Percentiles rank a stretch among this genome's conserved stretches.
phyloP scores from a whole-genome alignment of 2,888 invertebrate genomes.

The Minunthozetes semirufus region DNA sequence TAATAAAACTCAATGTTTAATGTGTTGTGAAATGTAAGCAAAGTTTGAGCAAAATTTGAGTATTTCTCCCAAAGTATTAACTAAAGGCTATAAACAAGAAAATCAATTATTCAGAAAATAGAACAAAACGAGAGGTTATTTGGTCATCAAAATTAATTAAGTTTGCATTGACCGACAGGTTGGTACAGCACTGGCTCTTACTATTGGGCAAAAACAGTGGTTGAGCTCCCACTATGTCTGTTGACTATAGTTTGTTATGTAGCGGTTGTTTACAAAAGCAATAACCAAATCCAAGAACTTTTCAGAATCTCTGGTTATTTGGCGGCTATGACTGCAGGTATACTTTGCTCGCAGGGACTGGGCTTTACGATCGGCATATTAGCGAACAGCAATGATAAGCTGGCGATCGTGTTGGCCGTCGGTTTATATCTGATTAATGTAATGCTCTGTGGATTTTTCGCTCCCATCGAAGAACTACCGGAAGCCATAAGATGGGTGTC shows the following conservation, averaged over 20 bases:
- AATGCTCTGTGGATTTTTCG: slow-evolving; percentile 7
- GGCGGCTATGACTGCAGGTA: neutral
- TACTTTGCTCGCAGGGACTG: neutral
- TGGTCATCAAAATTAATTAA: neutral
- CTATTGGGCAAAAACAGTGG: slow-evolving; percentile 13
- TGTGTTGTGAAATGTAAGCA: no score
- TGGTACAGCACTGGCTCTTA: slow-evolving; percentile 25
- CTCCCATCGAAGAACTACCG: slow-evolving; percentile 13
- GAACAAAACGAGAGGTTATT: neutral
- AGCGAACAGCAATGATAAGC: neutral
- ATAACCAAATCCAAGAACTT: neutral
- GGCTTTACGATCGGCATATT: slow-evolving; percentile 17
- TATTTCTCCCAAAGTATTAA: no score
- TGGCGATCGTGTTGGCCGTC: neutral
- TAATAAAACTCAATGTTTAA: no score
- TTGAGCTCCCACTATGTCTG: slow-evolving; percentile 10
- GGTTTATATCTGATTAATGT: neutral
- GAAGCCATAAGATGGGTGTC: neutral
- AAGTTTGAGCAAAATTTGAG: no score
- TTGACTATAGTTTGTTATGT: neutral
- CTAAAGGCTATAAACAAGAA: no score
- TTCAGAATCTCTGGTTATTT: neutral
- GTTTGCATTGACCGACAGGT: neutral
- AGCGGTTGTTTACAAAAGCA: neutral
- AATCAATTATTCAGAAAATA: neutral